These are phyloP conservation scores for Caradrina clavipalpis DNA, from an alignment of 2,888 invertebrate genomes.

Conservation along the genomic window DNA sequence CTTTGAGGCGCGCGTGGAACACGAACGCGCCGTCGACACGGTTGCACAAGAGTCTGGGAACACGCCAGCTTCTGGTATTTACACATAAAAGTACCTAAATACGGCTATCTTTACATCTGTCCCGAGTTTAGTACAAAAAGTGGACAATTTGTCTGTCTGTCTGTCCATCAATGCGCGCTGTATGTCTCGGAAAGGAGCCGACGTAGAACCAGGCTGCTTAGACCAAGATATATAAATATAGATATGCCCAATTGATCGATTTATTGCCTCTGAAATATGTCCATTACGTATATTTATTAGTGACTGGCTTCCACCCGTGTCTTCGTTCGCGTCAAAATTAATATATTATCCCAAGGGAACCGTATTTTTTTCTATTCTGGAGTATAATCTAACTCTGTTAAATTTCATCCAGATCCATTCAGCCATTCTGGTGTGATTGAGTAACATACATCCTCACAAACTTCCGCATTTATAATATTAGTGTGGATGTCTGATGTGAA, in stretches of 20 bases:
- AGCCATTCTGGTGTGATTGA: too few species aligned
- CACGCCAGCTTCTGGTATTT: slow-evolving; percentile 34
- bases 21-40: too few species aligned
- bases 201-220: background rate
- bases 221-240: slow-evolving; percentile 25
- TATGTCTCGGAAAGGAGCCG: slow-evolving; percentile 44
- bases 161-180: slow-evolving; percentile 42
- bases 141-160: slow-evolving; percentile 49
- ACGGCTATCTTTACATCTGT: slow-evolving; percentile 54
- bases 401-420: too few species aligned
- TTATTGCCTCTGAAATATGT: slow-evolving; percentile 31
- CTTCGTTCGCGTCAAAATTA: too few species aligned
- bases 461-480: too few species aligned
- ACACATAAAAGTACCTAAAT: slow-evolving; percentile 20
- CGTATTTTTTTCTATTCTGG: too few species aligned
- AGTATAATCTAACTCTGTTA: too few species aligned
- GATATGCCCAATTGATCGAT: slow-evolving; percentile 37
- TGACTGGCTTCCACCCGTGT: background rate
- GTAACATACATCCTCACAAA: too few species aligned
- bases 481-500: too few species aligned
- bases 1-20: too few species aligned
- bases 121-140: slow-evolving; percentile 32
- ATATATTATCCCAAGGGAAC: too few species aligned
- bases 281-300: background rate
- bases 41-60: background rate